Evolutionary conservation across 2,888 invertebrate species (phyloP).

Genomic region (Synanthedon andrenaeformis): DNA sequence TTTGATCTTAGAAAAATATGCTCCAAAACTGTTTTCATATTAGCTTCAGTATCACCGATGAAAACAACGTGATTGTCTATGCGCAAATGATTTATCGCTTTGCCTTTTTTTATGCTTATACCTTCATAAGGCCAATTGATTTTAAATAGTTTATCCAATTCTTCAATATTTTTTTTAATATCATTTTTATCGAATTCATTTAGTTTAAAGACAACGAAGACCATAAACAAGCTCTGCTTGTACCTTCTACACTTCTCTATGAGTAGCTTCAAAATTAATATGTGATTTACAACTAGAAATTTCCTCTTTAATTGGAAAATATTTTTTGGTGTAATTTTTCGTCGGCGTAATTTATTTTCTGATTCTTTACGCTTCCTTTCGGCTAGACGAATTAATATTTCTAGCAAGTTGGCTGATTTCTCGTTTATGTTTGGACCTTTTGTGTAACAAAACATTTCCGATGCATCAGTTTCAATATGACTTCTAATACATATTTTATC

Average conservation of each 20-base stretch:
- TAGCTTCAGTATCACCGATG: neutral
- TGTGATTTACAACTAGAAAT: neutral
- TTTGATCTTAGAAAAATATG: neutral
- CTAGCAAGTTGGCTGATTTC: constrained; percentile 22
- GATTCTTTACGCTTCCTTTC: constrained; percentile 6
- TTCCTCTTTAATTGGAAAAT: neutral
- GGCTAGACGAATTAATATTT: constrained; percentile 21
- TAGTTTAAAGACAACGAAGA: neutral
- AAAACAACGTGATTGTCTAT: neutral
- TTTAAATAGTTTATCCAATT: neutral
- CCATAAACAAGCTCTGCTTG: neutral
- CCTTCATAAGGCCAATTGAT: neutral
- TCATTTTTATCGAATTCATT: neutral
- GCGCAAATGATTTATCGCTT: neutral
- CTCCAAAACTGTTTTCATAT: neutral
- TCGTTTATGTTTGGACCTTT: constrained; percentile 26
- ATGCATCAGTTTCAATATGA: constrained; percentile 9
- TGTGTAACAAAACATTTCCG: constrained; percentile 15
- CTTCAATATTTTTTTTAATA: neutral
- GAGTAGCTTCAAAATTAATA: neutral
- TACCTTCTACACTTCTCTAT: neutral
- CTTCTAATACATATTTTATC: constrained; percentile 21
- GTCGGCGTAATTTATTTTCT: neutral
- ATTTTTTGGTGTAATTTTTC: neutral
- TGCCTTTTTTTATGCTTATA: constrained; percentile 6